Conservation (phyloP, 1,140 invertebrate species). For the Drosophila cardini region DNA sequence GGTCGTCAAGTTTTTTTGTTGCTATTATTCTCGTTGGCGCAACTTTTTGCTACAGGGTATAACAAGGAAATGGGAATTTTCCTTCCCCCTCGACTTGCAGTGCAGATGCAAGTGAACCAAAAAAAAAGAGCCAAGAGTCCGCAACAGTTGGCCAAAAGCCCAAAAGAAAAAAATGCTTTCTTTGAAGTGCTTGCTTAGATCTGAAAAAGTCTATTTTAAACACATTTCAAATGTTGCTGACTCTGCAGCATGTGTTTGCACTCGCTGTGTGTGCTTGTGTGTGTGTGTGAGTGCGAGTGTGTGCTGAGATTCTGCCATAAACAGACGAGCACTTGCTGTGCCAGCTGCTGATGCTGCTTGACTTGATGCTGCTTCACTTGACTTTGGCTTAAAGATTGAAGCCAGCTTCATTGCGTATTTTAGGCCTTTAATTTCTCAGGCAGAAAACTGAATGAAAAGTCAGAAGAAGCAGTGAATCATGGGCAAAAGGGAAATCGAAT, state of each 20-base stretch:
- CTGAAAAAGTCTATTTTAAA: constrained; percentile 44
- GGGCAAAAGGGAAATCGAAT: constrained; percentile 13
- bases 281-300: constrained; percentile 14
- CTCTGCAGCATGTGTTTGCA: constrained; percentile 23
- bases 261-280: not conserved
- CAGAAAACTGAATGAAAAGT: constrained; percentile 79
- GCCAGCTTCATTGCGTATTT: constrained; percentile 27
- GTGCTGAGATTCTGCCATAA: constrained; percentile 37
- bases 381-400: constrained; percentile 21
- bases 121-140: constrained; percentile 2
- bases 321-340: constrained; percentile 9
- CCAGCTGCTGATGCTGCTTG: constrained; percentile 17
- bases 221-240: constrained; percentile 48
- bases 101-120: not conserved
- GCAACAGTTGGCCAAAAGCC: constrained; percentile 43
- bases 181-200: constrained; percentile 39
- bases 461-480: constrained; percentile 22
- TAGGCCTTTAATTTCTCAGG: constrained; percentile 57
- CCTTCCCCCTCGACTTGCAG: not conserved
- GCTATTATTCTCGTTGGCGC: not conserved
- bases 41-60: constrained; percentile 10
- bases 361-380: constrained; percentile 6
- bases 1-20: not conserved
- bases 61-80: not conserved
- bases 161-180: constrained; percentile 32